Evolutionary conservation across 2,113 vertebrate genomes (phyloP).

Genomic region (Strix aluco): DNA sequence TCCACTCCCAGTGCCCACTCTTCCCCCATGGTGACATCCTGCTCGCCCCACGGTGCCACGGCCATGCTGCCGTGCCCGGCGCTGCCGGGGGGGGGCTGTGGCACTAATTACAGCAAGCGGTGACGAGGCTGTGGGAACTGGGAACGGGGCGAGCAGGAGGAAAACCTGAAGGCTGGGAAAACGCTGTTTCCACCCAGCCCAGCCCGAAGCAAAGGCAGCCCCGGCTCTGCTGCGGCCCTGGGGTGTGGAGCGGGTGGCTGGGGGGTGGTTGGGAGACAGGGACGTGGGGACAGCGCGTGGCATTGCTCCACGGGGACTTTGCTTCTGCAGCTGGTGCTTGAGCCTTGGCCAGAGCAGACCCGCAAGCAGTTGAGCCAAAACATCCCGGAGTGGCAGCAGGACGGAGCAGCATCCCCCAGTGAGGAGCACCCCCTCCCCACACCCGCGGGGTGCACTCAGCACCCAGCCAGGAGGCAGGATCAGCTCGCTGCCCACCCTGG

Average conservation of each 20-base stretch:
- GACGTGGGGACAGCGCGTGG: fast-evolving
- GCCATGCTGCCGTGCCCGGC: too few relatives aligned
- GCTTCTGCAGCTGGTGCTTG: background rate
- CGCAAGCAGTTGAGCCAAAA: fast-evolving
- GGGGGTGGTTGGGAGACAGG: background rate
- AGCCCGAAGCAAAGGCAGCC: background rate
- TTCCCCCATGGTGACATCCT: background rate
- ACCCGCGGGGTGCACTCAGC: fast-evolving
- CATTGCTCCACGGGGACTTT: background rate
- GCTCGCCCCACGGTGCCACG: background rate
- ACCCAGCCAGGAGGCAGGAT: background rate
- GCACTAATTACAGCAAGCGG: background rate
- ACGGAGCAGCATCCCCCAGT: background rate
- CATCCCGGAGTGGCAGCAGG: background rate
- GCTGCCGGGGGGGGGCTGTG: background rate
- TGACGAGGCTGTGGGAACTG: fast-evolving
- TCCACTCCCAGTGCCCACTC: background rate
- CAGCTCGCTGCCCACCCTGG: fast-evolving
- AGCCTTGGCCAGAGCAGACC: background rate
- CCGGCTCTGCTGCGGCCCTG: background rate
- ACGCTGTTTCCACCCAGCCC: background rate
- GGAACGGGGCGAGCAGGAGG: background rate
- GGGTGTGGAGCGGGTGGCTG: fast-evolving
- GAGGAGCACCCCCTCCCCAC: background rate
- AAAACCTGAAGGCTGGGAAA: background rate